These are phyloP conservation scores for Labeo calbasu DNA, from an alignment of 2,797 vertebrate genomes.

Conservation along the genomic window DNA sequence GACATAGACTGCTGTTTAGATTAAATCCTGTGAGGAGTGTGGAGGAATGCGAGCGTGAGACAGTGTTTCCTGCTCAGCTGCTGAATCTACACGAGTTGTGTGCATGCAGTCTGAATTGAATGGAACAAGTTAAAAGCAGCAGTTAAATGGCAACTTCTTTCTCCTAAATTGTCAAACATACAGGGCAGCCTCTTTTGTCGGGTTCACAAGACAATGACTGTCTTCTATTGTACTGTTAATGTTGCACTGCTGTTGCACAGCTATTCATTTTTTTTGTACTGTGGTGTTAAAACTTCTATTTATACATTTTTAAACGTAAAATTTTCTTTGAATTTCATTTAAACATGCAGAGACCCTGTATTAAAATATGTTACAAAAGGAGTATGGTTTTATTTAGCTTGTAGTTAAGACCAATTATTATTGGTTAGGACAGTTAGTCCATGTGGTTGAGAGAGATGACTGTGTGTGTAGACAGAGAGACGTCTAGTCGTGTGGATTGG, in stretches of 20 bases:
- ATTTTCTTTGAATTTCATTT: background rate
- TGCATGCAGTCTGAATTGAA: background rate
- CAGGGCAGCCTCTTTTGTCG: background rate
- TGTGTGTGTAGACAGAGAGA: conserved; percentile 22
- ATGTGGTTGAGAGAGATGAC: conserved; percentile 14
- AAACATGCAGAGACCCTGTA: background rate
- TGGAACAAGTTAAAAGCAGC: background rate
- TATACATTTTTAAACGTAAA: background rate
- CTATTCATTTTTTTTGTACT: background rate
- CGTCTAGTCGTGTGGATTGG: background rate
- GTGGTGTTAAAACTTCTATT: background rate
- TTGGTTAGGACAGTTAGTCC: conserved; percentile 19
- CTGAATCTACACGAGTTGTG: background rate
- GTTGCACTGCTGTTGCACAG: background rate
- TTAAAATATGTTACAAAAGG: background rate
- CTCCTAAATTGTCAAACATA: background rate
- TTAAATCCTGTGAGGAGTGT: conserved; percentile 11
- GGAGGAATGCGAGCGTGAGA: conserved; percentile 12
- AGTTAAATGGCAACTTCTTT: background rate
- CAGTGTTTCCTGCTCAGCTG: background rate
- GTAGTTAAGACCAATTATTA: conserved; percentile 16
- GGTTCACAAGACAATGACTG: background rate
- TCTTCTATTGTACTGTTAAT: background rate
- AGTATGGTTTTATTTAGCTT: conserved; percentile 23
- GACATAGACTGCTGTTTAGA: conserved; percentile 27